Evolutionary conservation across 2,888 invertebrate species (phyloP).

Genomic region (Crossocerus cetratus): DNA sequence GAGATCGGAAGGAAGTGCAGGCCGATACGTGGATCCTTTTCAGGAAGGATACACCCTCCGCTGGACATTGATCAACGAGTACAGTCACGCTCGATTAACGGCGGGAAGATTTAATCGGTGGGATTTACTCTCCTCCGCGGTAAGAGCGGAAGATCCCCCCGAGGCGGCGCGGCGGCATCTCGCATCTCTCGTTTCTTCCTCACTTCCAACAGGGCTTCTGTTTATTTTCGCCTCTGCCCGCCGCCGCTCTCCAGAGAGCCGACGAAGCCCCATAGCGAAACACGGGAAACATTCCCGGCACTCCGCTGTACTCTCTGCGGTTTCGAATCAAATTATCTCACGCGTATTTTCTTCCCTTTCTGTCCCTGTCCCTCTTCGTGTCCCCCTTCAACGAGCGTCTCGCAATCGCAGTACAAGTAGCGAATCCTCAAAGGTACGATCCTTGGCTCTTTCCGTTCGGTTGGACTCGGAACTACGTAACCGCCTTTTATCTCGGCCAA

Average conservation of each 20-base stretch:
- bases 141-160: background rate
- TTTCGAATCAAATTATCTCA: slow-evolving; percentile 48
- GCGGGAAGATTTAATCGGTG: slow-evolving; percentile 34
- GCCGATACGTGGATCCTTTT: slow-evolving; percentile 27
- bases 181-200: background rate
- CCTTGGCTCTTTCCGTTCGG: slow-evolving; percentile 32
- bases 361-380: background rate
- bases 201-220: background rate
- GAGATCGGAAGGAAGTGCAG: slow-evolving; percentile 65
- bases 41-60: slow-evolving; percentile 41
- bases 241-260: background rate
- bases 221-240: background rate
- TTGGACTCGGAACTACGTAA: slow-evolving; percentile 26
- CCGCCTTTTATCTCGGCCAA: slow-evolving; percentile 11
- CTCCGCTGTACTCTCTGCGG: background rate
- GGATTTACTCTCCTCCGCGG: slow-evolving; percentile 26
- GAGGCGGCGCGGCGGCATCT: background rate
- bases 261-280: background rate
- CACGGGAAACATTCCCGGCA: background rate
- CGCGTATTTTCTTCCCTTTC: slow-evolving; percentile 41
- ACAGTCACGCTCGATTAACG: slow-evolving; percentile 34
- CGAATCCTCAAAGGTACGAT: slow-evolving; percentile 39
- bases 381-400: slow-evolving; percentile 34
- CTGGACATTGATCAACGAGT: slow-evolving; percentile 28
- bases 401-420: slow-evolving; percentile 13